Percentiles rank a stretch among this genome's conserved stretches.
These are phyloP conservation scores for Neocloeon triangulifer DNA, from an alignment of 1,140 invertebrate genomes.

Conservation along the genomic window DNA sequence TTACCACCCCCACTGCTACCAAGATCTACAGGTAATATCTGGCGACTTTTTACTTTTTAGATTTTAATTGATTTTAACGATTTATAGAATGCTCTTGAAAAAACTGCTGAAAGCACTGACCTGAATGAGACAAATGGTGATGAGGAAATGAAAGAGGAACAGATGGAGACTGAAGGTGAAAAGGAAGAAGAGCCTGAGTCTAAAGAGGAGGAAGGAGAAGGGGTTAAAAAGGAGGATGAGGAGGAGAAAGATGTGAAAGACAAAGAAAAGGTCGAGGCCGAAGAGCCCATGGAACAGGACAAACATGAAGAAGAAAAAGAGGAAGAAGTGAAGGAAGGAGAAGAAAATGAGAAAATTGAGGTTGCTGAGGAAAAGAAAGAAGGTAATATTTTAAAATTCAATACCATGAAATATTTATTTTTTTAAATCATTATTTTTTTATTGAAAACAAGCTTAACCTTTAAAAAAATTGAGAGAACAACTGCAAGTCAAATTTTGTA, in stretches of 20 bases:
- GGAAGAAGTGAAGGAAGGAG: slow-evolving; percentile 14
- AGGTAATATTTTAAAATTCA: too few relatives aligned
- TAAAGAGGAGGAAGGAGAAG: slow-evolving; percentile 12
- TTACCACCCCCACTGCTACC: slow-evolving; percentile 78
- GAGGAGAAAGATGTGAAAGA: slow-evolving; percentile 13
- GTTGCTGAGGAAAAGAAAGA: slow-evolving; percentile 23
- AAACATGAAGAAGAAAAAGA: slow-evolving; percentile 19
- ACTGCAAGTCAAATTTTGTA: too few relatives aligned
- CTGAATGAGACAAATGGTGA: slow-evolving; percentile 12
- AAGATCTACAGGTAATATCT: slow-evolving; percentile 58
- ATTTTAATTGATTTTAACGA: not conserved
- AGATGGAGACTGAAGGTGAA: slow-evolving; percentile 14
- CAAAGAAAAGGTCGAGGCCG: slow-evolving; percentile 11
- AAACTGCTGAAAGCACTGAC: slow-evolving; percentile 6
- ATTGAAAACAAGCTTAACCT: too few relatives aligned
- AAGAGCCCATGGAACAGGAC: slow-evolving; percentile 16
- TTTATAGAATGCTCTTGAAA: not conserved
- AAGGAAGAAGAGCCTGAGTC: slow-evolving; percentile 13
- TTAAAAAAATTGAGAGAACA: too few relatives aligned
- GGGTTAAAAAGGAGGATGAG: slow-evolving; percentile 10
- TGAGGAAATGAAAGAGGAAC: slow-evolving; percentile 18
- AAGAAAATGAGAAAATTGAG: slow-evolving; percentile 22
- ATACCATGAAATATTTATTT: too few relatives aligned
- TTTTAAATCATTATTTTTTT: too few relatives aligned
- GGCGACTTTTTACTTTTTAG: slow-evolving; percentile 1